Base-by-base conservation (phyloP, 2,113 vertebrate genomes). In the Myxocyprinus asiaticus region DNA sequence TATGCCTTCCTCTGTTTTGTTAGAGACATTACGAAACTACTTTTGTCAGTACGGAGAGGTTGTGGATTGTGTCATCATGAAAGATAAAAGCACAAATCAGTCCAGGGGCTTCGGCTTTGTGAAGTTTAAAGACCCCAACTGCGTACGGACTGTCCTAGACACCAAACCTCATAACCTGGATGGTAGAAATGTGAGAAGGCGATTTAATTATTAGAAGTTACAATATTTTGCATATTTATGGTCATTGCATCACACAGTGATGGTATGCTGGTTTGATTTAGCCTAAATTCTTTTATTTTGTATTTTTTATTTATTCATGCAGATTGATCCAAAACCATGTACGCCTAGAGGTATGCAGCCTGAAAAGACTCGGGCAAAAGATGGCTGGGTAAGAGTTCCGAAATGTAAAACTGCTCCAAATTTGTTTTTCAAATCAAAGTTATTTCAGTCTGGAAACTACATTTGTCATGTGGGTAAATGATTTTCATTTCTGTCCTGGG, bases 21-120 rank as follows among this genome's bases (percentile, higher is more conserved):
- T 87, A 99, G 98, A 99, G 90, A 99, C 97, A 7, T 94, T 99
- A 81, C 95, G 96, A 87, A 96, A 94, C 92, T 99, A 99, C 91
- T 99, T 99, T 88, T 99, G 96, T 81, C 98, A 99, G 66, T 99
- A 98, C 92, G 98, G 98, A 79, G 98, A 99, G 88, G 98, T 99
- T 7, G 97, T 99, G 79, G 98, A 99, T 92, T 99, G 97, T 88
- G 98, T 99, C 87, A 99, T 99, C 90, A 99, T 99, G 98, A 99
- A 99, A 93, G 98, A 99, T 89, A 99, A 99, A 93, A 98, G 96
- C 48, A 99, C 98, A 91, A 99, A 99, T 93, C 98, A 99, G 87
- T 99, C 98, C 62, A 94, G 98, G 91, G 98, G 98, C 77, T 99
- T 99, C 88, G 98, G 98, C 86, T 99, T 99, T 92, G 98, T 99